A percentile compares a stretch with the other conserved stretches of the same genome.
These are phyloP conservation scores for Brassicogethes aeneus DNA, from an alignment of 2,888 invertebrate species.

Conservation along the genomic window DNA sequence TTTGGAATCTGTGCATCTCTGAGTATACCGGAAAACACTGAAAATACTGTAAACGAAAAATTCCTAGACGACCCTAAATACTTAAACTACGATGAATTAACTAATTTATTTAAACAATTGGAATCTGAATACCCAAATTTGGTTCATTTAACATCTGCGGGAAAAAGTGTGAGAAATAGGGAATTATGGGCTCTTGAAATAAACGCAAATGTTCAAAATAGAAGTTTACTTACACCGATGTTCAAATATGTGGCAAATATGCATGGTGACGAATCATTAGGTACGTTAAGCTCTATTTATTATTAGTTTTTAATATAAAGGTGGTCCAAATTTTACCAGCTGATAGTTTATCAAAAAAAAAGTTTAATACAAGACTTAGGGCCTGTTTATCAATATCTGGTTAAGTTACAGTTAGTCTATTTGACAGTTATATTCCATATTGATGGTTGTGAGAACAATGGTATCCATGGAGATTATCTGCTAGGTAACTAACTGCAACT, in stretches of 20 bases:
- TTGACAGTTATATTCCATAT: too few relatives aligned
- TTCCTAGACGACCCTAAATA: constrained; percentile 55
- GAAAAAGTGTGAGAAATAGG: constrained; percentile 73
- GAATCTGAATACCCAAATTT: constrained; percentile 57
- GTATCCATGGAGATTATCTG: too few relatives aligned
- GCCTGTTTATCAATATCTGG: too few relatives aligned
- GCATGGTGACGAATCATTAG: constrained; percentile 93
- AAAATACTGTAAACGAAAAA: constrained; percentile 37
- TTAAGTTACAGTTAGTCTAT: too few relatives aligned
- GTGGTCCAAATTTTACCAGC: too few relatives aligned
- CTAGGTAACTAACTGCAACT: too few relatives aligned
- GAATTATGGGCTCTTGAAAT: constrained; percentile 78
- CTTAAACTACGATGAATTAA: constrained; percentile 61
- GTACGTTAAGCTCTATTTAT: constrained; percentile 37
- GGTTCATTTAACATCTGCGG: constrained; percentile 65
- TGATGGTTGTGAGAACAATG: too few relatives aligned
- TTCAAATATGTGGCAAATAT: constrained; percentile 93
- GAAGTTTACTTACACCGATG: constrained; percentile 66
- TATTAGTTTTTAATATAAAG: too few relatives aligned
- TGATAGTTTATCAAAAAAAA: too few relatives aligned
- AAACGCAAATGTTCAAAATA: constrained; percentile 54
- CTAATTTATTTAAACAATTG: constrained; percentile 53
- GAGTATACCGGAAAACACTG: background rate
- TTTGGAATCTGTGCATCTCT: background rate
- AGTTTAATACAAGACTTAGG: too few relatives aligned